These are phyloP conservation scores for Poeciliopsis paucimaculata DNA, from an alignment of 2,797 vertebrate species.

Conservation along the genomic window DNA sequence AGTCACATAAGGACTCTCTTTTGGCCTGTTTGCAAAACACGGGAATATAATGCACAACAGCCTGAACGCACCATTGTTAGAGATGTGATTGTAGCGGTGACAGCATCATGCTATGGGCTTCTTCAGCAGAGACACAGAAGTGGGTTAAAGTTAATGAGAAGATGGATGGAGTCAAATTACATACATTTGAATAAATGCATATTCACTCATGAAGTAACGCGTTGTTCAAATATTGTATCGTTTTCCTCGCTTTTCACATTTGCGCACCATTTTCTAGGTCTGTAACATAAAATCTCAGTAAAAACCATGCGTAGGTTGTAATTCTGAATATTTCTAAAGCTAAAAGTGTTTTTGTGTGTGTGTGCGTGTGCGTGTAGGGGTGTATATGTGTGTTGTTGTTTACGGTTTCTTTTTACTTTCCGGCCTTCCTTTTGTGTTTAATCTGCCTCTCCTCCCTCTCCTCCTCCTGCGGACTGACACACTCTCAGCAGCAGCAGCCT, in stretches of 20 bases:
- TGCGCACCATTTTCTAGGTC: background rate
- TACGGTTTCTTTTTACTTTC: conserved; percentile 15
- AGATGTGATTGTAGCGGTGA: background rate
- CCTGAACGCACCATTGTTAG: background rate
- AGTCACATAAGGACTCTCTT: too few relatives aligned
- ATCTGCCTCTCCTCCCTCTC: conserved; percentile 24
- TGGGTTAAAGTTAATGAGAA: background rate
- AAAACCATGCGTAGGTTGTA: background rate
- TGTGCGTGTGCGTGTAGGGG: too few relatives aligned
- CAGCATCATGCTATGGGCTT: background rate
- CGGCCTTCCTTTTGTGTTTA: conserved; percentile 32
- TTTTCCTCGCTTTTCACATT: background rate
- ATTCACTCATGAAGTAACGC: background rate
- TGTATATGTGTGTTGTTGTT: too few relatives aligned
- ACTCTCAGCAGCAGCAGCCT: conserved; percentile 50
- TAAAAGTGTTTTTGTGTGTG: background rate
- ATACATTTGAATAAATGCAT: background rate
- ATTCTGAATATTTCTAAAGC: background rate
- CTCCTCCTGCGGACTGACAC: conserved; percentile 41
- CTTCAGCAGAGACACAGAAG: background rate
- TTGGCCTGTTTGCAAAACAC: background rate
- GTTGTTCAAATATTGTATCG: background rate
- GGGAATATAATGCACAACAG: background rate
- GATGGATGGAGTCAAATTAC: background rate
- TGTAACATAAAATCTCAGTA: background rate